A percentile compares a stretch with the other conserved stretches of the same genome.
These are phyloP conservation scores for Puma concolor DNA, from an alignment of 2,113 vertebrate species.

Conservation along the genomic window DNA sequence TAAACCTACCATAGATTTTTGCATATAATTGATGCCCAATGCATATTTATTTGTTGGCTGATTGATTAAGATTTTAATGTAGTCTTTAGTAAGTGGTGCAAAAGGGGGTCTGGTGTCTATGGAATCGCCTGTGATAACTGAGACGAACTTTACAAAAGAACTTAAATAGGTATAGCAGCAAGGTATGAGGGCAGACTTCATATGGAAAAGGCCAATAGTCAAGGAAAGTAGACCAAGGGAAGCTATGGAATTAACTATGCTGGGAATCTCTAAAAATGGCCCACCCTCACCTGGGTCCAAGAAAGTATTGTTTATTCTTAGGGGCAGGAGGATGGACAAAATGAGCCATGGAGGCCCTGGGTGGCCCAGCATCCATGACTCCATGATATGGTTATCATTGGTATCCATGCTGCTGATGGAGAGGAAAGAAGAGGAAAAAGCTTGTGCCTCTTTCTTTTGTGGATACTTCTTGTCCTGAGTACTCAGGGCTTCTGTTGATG, in stretches of 20 bases:
- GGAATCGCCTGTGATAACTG: background rate
- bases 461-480: background rate
- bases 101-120: background rate
- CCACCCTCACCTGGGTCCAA: background rate
- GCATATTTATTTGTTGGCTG: background rate
- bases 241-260: background rate
- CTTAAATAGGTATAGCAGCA: background rate
- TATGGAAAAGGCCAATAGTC: background rate
- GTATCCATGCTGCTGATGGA: background rate
- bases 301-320: background rate
- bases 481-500: background rate
- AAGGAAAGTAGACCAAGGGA: background rate
- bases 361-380: background rate
- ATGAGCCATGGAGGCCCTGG: background rate
- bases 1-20: background rate
- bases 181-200: background rate
- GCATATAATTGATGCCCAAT: background rate
- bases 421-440: background rate
- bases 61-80: background rate
- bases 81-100: background rate
- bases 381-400: background rate
- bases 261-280: background rate
- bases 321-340: background rate
- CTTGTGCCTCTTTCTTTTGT: background rate
- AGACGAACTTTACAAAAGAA: background rate